Base-by-base conservation (phyloP, 2,888 invertebrate species). In the Drosophila neotestacea region DNA sequence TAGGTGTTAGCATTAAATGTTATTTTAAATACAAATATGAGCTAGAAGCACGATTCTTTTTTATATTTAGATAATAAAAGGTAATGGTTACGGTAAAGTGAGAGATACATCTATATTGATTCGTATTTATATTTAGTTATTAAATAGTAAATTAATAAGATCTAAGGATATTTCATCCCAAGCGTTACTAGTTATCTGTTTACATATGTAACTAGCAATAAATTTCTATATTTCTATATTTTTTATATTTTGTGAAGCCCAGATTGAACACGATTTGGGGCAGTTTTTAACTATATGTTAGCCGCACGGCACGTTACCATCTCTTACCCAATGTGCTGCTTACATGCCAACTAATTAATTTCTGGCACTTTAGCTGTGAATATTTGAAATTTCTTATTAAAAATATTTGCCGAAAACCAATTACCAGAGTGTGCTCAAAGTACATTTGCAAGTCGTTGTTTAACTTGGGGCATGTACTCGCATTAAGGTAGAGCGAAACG, bases 351-450 rank as follows among this genome's bases (percentile, higher is more conserved):
- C 66, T 65, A 78, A 88, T 84, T 85, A 73, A 75, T 73, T 87
- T 74, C 56, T 50, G 72, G 28, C 72, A 74, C 64, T 79, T 67
- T 42, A 13, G 68, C 63, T 55, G 58, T 11, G 39, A 62, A 46
- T 51, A 55, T 22, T 42, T 27, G 41, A 74, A 66, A 13, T 46
- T 64, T 63, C 28, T 55, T 48, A 61, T 64, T 56, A 66, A 74
- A 73, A 84, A 77, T 81, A 79, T 81, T 79, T 73, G 52, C 69
- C 50, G 42, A 64, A 52, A 80, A 63, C 71, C 85, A 85, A 88
- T 85, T 85, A 79, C 56, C 67, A 42, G 47, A 61, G 56, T 60
- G 61, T 73, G 70, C 46, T 47, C 22, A 10, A 42, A 47, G 62
- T 65, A 56, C 47, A 56, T 47, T 56, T 34, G 28, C 22, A 48